Conservation (phyloP, 2,888 invertebrate species). For the Apantesis nais region DNA sequence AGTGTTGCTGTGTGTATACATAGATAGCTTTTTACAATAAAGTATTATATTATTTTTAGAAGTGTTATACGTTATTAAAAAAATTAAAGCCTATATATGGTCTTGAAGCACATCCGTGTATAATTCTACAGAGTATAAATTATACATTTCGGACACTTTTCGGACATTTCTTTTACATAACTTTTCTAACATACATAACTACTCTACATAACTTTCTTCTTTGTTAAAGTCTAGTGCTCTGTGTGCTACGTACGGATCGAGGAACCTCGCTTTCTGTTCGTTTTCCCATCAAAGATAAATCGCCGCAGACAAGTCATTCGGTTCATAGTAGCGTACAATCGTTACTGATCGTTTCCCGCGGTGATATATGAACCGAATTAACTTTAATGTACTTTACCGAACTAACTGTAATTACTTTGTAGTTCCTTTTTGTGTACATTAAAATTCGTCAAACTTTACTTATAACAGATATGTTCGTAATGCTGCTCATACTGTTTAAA, state of each 20-base stretch:
- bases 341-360: slow-evolving; percentile 6
- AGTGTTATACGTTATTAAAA: too few species aligned
- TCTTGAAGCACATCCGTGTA: too few species aligned
- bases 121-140: too few species aligned
- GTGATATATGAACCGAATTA: slow-evolving; percentile 15
- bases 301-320: slow-evolving; percentile 13
- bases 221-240: background rate
- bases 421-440: background rate
- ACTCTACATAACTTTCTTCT: background rate
- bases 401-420: slow-evolving; percentile 13
- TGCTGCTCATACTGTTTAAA: too few species aligned
- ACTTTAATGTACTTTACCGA: slow-evolving; percentile 13
- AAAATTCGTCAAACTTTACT: background rate
- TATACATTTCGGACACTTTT: too few species aligned
- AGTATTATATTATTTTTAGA: too few species aligned
- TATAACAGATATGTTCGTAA: background rate
- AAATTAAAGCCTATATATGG: too few species aligned
- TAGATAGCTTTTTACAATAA: too few species aligned
- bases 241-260: slow-evolving; percentile 14
- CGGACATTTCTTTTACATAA: background rate
- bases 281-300: slow-evolving; percentile 24
- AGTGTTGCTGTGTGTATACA: too few species aligned
- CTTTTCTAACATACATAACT: background rate
- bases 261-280: slow-evolving; percentile 11
- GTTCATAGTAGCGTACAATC: slow-evolving; percentile 12